Conservation (phyloP, 1,140 invertebrate species). For the Anthonomus grandis region DNA sequence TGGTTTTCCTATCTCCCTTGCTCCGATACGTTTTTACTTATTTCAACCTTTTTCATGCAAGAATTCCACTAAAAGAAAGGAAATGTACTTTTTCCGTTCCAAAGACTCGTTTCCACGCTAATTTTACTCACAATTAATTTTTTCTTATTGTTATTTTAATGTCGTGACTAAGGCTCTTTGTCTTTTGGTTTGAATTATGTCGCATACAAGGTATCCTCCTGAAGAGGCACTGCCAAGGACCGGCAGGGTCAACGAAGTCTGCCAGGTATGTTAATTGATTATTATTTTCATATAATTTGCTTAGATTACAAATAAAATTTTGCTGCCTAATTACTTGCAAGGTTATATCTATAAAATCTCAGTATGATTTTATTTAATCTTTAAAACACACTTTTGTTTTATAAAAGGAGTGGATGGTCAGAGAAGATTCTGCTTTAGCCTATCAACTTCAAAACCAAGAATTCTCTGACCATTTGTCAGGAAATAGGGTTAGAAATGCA, state of each 20-base stretch:
- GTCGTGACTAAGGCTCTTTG: constrained; percentile 6
- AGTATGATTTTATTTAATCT: background rate
- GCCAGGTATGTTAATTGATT: constrained; percentile 46
- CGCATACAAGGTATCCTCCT: constrained; percentile 32
- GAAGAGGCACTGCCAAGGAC: constrained; percentile 35
- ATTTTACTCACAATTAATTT: background rate
- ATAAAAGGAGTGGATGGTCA: constrained; percentile 76
- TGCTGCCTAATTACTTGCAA: background rate
- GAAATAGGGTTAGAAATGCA: constrained; percentile 83
- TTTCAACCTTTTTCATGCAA: constrained; percentile 6
- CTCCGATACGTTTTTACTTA: no score
- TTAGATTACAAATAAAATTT: background rate
- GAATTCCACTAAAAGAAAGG: constrained; percentile 20
- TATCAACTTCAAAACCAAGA: constrained; percentile 88
- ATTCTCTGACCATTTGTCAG: constrained; percentile 80
- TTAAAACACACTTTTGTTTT: no score
- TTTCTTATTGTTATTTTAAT: background rate
- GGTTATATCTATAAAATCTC: no score
- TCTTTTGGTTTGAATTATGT: constrained; percentile 24
- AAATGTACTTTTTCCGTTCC: constrained; percentile 20
- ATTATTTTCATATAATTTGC: constrained; percentile 35
- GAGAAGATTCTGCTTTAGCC: constrained; percentile 87
- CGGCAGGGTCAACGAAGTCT: constrained; percentile 53
- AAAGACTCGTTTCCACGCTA: constrained; percentile 1
- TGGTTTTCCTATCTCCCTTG: constrained; percentile 5